phyloP scores from a whole-genome alignment of 2,797 vertebrate species.

The Kryptopterus vitreolus region DNA sequence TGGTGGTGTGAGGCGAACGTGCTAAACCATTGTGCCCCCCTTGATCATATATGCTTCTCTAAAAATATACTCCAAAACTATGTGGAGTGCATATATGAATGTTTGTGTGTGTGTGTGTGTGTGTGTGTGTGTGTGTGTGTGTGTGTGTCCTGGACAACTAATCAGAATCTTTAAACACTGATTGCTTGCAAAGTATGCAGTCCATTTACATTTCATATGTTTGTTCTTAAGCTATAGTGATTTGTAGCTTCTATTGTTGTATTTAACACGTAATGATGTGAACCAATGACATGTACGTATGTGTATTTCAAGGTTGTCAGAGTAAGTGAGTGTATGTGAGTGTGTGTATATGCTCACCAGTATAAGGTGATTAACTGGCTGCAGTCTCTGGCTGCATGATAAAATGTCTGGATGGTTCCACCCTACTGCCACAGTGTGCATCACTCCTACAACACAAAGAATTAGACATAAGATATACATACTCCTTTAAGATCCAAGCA shows the following conservation, averaged over 20 bases:
- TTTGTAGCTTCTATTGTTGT: background rate
- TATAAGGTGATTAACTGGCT: constrained; percentile 82
- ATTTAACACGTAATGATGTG: background rate
- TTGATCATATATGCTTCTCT: too few relatives aligned
- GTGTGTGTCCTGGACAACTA: too few relatives aligned
- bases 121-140: too few relatives aligned
- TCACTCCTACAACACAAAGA: constrained; percentile 76
- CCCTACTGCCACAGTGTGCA: constrained; percentile 83
- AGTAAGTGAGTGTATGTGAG: background rate
- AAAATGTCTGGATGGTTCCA: constrained; percentile 83
- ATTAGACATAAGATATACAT: background rate
- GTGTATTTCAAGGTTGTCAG: background rate
- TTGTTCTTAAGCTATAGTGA: background rate
- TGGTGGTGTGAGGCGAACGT: too few relatives aligned
- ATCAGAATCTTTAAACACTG: too few relatives aligned
- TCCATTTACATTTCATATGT: background rate
- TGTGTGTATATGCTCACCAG: constrained; percentile 49
- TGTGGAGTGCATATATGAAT: too few relatives aligned
- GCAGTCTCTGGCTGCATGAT: constrained; percentile 87
- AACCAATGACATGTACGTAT: background rate
- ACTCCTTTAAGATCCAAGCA: background rate
- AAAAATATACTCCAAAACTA: too few relatives aligned
- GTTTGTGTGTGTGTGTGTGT: too few relatives aligned
- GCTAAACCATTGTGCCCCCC: too few relatives aligned
- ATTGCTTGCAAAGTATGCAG: too few relatives aligned